phyloP scores from a whole-genome alignment of 2,113 vertebrate species.

The Myiozetetes cayanensis region DNA sequence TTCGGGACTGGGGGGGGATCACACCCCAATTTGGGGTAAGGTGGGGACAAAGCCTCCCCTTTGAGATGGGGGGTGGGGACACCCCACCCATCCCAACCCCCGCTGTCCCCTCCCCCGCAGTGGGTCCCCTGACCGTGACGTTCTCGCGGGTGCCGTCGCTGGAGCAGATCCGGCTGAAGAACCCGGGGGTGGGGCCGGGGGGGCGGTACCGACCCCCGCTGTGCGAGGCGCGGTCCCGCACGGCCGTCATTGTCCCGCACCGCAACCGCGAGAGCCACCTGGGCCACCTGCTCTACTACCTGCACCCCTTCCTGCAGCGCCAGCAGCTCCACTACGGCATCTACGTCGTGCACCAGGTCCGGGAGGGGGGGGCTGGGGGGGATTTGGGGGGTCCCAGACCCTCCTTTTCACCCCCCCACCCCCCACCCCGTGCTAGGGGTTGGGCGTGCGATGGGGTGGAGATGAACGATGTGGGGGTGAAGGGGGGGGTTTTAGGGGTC shows the following conservation, averaged over 20 bases:
- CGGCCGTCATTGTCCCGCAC: constrained; percentile 90
- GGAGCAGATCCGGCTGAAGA: constrained; percentile 84
- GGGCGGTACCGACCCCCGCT: constrained; percentile 84
- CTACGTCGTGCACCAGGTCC: constrained; percentile 94
- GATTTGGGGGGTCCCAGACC: background rate
- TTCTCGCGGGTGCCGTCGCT: constrained; percentile 82
- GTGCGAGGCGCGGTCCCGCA: constrained; percentile 86
- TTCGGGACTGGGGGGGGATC: too few species aligned
- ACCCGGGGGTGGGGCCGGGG: constrained; percentile 81
- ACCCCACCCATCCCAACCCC: too few species aligned
- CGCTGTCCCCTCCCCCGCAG: constrained; percentile 39
- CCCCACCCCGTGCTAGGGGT: too few species aligned
- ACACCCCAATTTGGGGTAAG: too few species aligned
- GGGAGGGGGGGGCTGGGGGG: background rate
- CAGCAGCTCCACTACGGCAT: constrained; percentile 95
- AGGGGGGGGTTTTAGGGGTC: too few species aligned
- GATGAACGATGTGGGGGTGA: too few species aligned
- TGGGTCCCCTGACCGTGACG: constrained; percentile 87
- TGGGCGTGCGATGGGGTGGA: too few species aligned
- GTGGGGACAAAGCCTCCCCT: too few species aligned
- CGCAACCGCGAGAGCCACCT: constrained; percentile 91
- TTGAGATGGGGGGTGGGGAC: too few species aligned
- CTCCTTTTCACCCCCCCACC: too few species aligned
- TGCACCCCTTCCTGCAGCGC: constrained; percentile 94
- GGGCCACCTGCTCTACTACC: constrained; percentile 90